phyloP scores from a whole-genome alignment of 1,140 invertebrate genomes.

The Trypoxylus dichotomus region DNA sequence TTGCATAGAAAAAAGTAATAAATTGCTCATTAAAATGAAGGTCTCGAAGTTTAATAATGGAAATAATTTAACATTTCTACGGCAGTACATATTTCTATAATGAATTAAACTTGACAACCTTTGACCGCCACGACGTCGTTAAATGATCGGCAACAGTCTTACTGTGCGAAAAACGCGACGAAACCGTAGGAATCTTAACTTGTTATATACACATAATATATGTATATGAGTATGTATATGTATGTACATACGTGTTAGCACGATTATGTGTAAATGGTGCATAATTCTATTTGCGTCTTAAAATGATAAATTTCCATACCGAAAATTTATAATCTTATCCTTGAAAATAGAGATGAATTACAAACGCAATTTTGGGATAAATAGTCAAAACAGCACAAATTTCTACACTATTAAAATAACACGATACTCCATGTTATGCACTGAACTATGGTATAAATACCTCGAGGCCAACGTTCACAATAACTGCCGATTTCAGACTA shows the following conservation, averaged over 20 bases:
- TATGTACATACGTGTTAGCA: background rate
- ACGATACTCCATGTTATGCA: constrained; percentile 9
- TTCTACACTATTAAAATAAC: constrained; percentile 16
- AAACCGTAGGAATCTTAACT: background rate
- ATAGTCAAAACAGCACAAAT: background rate
- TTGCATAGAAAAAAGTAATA: background rate
- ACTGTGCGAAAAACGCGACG: background rate
- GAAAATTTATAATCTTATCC: background rate
- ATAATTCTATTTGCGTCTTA: background rate
- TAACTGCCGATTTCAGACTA: constrained; percentile 25
- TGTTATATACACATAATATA: background rate
- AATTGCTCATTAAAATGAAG: background rate
- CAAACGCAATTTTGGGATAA: background rate
- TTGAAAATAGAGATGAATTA: background rate
- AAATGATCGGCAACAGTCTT: background rate
- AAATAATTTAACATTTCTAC: background rate
- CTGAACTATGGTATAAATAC: constrained; percentile 24
- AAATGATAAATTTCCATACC: constrained; percentile 1
- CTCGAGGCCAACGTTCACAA: constrained; percentile 22
- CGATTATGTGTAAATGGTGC: background rate
- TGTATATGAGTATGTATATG: background rate
- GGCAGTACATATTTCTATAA: background rate
- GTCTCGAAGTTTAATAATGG: background rate
- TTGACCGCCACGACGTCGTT: background rate
- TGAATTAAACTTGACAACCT: background rate